phyloP scores from a whole-genome alignment of 2,888 invertebrate genomes.

The Microctonus aethiopoides region DNA sequence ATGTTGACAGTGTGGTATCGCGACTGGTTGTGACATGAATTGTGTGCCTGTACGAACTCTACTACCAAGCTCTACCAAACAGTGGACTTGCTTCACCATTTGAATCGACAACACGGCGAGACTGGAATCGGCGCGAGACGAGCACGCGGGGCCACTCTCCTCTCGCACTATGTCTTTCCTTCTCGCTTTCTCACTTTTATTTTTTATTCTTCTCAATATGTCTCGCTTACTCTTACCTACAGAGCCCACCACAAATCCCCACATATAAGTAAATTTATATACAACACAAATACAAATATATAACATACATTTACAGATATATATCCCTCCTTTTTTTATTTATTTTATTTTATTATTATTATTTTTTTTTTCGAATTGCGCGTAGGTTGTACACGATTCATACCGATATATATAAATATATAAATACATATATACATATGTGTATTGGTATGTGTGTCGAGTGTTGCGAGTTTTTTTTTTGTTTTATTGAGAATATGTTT shows the following conservation, averaged over 20 bases:
- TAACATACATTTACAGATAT: neutral
- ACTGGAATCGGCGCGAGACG: constrained; percentile 21
- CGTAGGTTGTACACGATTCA: neutral
- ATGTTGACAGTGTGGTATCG: constrained; percentile 51
- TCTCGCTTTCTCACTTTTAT: constrained; percentile 5
- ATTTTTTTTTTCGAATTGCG: neutral
- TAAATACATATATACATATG: neutral
- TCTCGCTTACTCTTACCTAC: too few relatives aligned
- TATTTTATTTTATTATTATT: neutral
- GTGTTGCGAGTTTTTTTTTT: too few relatives aligned
- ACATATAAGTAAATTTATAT: constrained; percentile 1
- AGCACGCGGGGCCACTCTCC: constrained; percentile 30
- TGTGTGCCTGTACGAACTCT: constrained; percentile 47
- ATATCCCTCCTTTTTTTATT: neutral
- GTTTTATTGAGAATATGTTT: too few relatives aligned
- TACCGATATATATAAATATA: too few relatives aligned
- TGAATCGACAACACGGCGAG: constrained; percentile 12
- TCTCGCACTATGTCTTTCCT: constrained; percentile 2
- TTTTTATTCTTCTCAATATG: neutral
- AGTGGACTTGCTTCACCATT: constrained; percentile 39
- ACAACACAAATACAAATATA: neutral
- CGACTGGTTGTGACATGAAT: constrained; percentile 53
- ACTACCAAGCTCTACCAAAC: constrained; percentile 40
- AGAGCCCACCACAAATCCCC: neutral
- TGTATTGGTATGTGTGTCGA: too few relatives aligned